Evolutionary conservation across 2,113 vertebrate genomes (phyloP).

Genomic region (Cercopithecus mona): DNA sequence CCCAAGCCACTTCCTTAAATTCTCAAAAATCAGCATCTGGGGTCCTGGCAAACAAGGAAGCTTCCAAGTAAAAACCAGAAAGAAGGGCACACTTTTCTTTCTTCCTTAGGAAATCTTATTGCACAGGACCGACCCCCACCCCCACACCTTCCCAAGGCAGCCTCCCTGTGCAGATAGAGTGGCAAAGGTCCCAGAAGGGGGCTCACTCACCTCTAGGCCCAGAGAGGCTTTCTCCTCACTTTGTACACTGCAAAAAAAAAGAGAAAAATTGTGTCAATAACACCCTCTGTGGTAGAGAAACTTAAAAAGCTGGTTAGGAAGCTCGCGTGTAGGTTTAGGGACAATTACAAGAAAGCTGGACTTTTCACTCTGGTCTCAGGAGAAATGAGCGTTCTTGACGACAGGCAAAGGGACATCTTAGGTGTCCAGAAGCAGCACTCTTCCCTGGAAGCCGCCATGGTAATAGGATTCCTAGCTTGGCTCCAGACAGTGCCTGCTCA

Average conservation of each 20-base stretch:
- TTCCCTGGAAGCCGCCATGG: accelerated
- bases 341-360: background rate
- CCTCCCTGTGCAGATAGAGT: too few species aligned
- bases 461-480: background rate
- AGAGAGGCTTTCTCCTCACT: background rate
- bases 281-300: background rate
- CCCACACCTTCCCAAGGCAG: background rate
- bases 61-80: accelerated
- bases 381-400: background rate
- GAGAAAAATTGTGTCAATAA: background rate
- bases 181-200: accelerated
- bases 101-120: background rate
- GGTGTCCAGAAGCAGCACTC: background rate
- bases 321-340: background rate
- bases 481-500: background rate
- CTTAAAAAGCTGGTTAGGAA: background rate
- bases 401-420: background rate
- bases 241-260: background rate
- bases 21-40: background rate
- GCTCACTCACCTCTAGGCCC: accelerated
- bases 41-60: background rate
- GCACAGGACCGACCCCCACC: accelerated
- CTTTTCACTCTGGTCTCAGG: background rate
- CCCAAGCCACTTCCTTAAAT: background rate
- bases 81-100: background rate